Base-by-base conservation (phyloP, 2,888 invertebrate genomes). In the Latheticus oryzae region DNA sequence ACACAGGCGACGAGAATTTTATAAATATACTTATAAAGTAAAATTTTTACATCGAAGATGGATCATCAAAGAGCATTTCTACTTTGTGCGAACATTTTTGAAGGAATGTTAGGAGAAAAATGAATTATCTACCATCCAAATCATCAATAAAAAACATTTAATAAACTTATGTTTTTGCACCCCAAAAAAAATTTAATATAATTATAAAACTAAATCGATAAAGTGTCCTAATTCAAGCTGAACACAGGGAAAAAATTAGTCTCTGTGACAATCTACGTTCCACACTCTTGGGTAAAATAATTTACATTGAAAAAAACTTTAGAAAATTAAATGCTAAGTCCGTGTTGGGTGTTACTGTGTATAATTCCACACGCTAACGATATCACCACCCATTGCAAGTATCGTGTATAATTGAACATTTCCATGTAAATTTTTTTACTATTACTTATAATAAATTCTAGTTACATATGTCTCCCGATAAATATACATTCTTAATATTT, bases 401-500 rank as follows among this genome's bases (percentile, higher is more conserved):
- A 28, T 53, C 58, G 54, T 58, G 58, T 54, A 55, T 50, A 51
- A 24, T 60, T 56, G 47, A 55, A 38, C 51, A 60, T 60, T 60
- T 37, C 38, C 55, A 60, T 60, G 55, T 55, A 60, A 60, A 60
- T 60, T 60, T 58, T 55, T 51, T 48, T 58, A 42, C 42, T 9
- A n/a, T n/a, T n/a, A n/a, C n/a, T n/a, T n/a, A n/a, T n/a, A n/a
- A n/a, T n/a, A n/a, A n/a, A n/a, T n/a, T n/a, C n/a, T n/a, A n/a
- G n/a, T n/a, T n/a, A n/a, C n/a, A n/a, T n/a, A n/a, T n/a, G n/a
- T n/a, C n/a, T n/a, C n/a, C n/a, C n/a, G n/a, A n/a, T n/a, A n/a
- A n/a, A n/a, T n/a, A n/a, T n/a, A n/a, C n/a, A n/a, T n/a, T n/a
- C n/a, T n/a, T n/a, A n/a, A n/a, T n/a, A n/a, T n/a, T n/a, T n/a